Percentiles rank a stretch among this genome's conserved stretches.
These are phyloP conservation scores for Cottoperca gobio DNA, from an alignment of 2,797 vertebrate species.

Conservation along the genomic window DNA sequence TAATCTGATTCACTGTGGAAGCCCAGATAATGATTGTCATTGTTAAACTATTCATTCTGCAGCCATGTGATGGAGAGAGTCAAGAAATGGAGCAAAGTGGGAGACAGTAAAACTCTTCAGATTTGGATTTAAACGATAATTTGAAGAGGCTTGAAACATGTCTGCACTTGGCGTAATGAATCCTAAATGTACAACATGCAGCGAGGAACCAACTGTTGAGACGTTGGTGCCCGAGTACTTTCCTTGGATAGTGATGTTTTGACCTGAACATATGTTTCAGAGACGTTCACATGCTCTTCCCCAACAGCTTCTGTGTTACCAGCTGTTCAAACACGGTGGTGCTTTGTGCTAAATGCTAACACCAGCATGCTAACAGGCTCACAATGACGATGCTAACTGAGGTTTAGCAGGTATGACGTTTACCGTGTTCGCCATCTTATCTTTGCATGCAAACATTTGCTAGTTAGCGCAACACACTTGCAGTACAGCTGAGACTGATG, in stretches of 20 bases:
- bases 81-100: background rate
- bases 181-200: background rate
- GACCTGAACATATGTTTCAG: background rate
- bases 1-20: background rate
- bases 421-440: background rate
- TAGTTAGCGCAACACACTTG: background rate
- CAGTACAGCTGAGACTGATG: background rate
- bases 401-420: background rate
- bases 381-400: background rate
- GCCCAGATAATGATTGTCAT: background rate
- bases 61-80: conserved; percentile 7
- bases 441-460: background rate
- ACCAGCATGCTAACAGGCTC: background rate
- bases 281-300: background rate
- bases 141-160: conserved; percentile 15
- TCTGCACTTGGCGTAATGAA: conserved; percentile 27
- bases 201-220: background rate
- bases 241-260: conserved; percentile 22
- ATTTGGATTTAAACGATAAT: conserved; percentile 14
- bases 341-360: background rate
- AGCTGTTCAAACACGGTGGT: background rate
- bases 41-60: background rate
- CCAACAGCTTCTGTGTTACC: background rate
- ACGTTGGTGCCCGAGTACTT: conserved; percentile 6
- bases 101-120: background rate